Conservation (phyloP, 2,113 vertebrate species). For the Mastomys coucha region DNA sequence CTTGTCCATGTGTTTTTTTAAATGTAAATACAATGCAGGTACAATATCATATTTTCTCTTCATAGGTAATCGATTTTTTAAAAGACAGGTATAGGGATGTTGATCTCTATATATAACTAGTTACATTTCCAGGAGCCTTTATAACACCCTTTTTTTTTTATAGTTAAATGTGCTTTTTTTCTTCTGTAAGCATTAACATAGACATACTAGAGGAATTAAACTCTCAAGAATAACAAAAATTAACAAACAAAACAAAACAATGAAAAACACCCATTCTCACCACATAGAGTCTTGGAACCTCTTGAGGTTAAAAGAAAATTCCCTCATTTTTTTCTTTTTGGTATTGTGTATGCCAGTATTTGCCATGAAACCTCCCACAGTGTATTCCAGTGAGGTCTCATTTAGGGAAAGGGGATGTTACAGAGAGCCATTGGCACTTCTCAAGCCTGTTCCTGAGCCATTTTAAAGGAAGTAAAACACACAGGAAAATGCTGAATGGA, state of each 20-base stretch:
- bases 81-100: slow-evolving; percentile 22
- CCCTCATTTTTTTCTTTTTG: neutral
- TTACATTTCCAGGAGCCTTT: slow-evolving; percentile 56
- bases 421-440: slow-evolving; percentile 63
- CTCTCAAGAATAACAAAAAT: neutral
- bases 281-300: neutral
- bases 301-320: slow-evolving; percentile 63
- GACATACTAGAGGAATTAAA: slow-evolving; percentile 24
- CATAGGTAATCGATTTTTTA: neutral
- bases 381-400: slow-evolving; percentile 63
- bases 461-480: slow-evolving; percentile 72
- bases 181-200: slow-evolving; percentile 59
- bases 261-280: neutral
- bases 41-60: neutral
- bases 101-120: slow-evolving; percentile 54
- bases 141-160: slow-evolving; percentile 52
- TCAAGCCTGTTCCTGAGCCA: slow-evolving; percentile 49
- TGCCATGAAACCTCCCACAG: slow-evolving; percentile 64
- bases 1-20: neutral
- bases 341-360: slow-evolving; percentile 27
- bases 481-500: slow-evolving; percentile 73
- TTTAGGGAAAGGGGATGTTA: slow-evolving; percentile 68
- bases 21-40: slow-evolving; percentile 49
- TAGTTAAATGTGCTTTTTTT: slow-evolving; percentile 63
- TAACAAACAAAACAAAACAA: slow-evolving; percentile 15